Base-by-base conservation (phyloP, 2,888 invertebrate genomes). In the Metallyticus violacea region DNA sequence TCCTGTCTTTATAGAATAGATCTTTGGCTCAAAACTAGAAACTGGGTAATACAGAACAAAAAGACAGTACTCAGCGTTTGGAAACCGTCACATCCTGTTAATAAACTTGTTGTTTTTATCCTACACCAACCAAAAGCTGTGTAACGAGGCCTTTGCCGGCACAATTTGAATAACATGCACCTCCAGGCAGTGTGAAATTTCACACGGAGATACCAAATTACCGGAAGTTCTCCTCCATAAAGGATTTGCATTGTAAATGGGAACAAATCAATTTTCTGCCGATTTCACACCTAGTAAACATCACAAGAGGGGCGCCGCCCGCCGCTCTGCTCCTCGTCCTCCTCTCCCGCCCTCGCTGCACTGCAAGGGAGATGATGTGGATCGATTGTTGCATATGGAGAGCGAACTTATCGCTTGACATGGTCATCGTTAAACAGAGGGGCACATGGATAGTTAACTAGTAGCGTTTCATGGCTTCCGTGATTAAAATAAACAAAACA, bases 211-310 rank as follows among this genome's bases (percentile, higher is more conserved):
- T 81, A 79, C 86, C 81, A 86, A 86, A 86, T 86, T 86, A 86
- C 86, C 85, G 86, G 86, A 86, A 86, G 80, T 86, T 84, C 86
- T 85, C 29, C 76, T 29, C 82, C 30, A 26, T 29, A 87, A 79
- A 88, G 87, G 85, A 88, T 88, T 88, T 88, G 88, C 87, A 88
- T 87, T 88, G 88, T 88, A 88, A 87, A 88, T 87, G 86, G 82
- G 86, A 77, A 85, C 89, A 89, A 89, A 89, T 88, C 89, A 88
- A 89, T 89, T 89, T 88, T 88, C 87, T 88, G 88, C 88, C 89
- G 89, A 89, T 89, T 89, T 89, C 88, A 88, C 89, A 89, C 89
- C 88, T 88, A 83, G 88, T 89, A 89, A 89, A 89, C 89, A 89
- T 87, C 80, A 84, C 86, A n/a, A 81, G 85, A 82, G 85, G 85